Conservation (phyloP, 2,888 invertebrate genomes). For the Synergus gifuensis region DNA sequence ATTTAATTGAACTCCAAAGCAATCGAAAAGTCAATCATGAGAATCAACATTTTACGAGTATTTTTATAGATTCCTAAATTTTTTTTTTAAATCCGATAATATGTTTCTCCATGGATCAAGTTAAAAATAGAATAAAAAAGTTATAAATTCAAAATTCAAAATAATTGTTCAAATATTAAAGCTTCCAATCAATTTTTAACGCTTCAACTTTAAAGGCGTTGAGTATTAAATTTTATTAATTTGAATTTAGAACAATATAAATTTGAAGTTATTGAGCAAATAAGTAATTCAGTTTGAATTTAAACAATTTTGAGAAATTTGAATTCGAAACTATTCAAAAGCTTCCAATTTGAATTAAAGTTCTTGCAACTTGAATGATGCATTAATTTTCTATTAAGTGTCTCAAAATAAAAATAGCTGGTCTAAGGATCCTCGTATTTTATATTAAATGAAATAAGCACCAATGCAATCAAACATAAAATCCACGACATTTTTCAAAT, state of each 20-base stretch:
- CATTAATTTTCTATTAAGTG: neutral
- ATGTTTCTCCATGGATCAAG: no score
- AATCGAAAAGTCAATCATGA: no score
- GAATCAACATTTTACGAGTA: no score
- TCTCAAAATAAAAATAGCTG: neutral
- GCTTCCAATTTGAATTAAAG: neutral
- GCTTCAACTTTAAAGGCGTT: no score
- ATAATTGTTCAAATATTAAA: neutral
- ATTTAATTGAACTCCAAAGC: neutral
- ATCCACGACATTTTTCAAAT: constrained; percentile 24
- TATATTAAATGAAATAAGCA: neutral
- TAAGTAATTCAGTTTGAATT: no score
- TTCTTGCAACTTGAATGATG: neutral
- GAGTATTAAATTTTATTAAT: neutral
- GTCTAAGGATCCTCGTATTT: neutral
- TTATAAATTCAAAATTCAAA: neutral
- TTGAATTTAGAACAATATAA: neutral
- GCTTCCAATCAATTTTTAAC: neutral
- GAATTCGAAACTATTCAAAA: neutral
- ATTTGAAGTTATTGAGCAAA: no score
- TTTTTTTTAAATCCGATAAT: no score
- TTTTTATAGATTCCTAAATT: no score
- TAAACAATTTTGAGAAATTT: no score
- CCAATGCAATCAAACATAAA: neutral
- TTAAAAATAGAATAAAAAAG: neutral